phyloP scores from a whole-genome alignment of 2,113 vertebrate genomes.

The Ctenodactylus gundi region DNA sequence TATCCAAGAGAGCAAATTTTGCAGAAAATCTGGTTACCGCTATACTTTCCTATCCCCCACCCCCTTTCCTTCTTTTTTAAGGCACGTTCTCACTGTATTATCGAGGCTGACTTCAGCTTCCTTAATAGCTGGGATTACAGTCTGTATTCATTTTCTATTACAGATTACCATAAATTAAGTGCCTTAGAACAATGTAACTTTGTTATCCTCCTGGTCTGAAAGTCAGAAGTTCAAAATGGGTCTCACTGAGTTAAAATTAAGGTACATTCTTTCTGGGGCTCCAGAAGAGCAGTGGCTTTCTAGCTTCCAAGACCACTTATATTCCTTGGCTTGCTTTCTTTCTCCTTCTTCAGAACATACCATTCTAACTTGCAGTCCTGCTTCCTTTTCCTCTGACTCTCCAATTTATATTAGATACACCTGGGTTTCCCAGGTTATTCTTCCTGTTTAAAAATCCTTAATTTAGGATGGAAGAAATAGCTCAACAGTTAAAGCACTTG shows the following conservation, averaged over 20 bases:
- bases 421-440: background rate
- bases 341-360: background rate
- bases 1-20: background rate
- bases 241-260: background rate
- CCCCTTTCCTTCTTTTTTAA: background rate
- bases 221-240: background rate
- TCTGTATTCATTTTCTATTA: background rate
- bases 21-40: background rate
- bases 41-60: background rate
- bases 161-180: background rate
- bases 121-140: background rate
- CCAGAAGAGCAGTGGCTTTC: background rate
- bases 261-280: background rate
- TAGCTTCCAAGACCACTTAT: background rate
- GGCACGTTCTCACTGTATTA: background rate
- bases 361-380: background rate
- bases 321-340: background rate
- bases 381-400: background rate
- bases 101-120: background rate
- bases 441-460: constrained; percentile 8
- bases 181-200: background rate
- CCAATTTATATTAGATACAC: background rate
- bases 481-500: too few species aligned
- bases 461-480: too few species aligned
- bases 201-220: background rate